These are phyloP conservation scores for Nothura maculosa DNA, from an alignment of 2,797 vertebrate species.

Conservation along the genomic window DNA sequence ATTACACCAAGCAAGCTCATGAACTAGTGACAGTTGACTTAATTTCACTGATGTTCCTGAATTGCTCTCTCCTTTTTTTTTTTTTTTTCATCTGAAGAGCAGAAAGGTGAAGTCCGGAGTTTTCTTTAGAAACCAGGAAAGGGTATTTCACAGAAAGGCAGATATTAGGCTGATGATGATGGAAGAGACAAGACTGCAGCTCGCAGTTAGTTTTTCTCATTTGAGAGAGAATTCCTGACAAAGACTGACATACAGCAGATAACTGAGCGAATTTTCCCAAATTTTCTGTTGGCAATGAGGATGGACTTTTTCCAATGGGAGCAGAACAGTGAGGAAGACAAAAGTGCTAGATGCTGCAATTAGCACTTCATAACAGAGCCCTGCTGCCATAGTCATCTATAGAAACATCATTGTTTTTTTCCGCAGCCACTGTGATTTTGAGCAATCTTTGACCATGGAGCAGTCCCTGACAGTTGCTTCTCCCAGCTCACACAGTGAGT, in stretches of 20 bases:
- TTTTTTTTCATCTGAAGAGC: neutral
- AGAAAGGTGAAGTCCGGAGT: neutral
- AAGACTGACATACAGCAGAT: neutral
- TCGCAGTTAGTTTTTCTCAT: neutral
- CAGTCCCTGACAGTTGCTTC: accelerated
- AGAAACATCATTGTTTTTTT: neutral
- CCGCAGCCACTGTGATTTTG: neutral
- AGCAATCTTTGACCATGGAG: accelerated
- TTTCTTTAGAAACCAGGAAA: neutral
- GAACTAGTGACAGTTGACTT: constrained; percentile 8
- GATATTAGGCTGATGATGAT: neutral
- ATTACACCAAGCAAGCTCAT: neutral
- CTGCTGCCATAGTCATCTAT: neutral
- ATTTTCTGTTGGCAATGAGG: neutral
- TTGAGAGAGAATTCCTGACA: neutral
- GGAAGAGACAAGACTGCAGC: neutral
- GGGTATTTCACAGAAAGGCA: neutral
- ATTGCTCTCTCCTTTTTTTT: neutral
- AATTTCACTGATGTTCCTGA: neutral
- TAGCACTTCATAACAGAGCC: neutral
- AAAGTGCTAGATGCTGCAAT: neutral
- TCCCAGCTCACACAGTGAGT: neutral
- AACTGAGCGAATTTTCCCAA: neutral
- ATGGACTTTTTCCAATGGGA: neutral
- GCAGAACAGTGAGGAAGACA: neutral